Base-by-base conservation (phyloP, 2,888 invertebrate genomes). In the Gortyna flavago region DNA sequence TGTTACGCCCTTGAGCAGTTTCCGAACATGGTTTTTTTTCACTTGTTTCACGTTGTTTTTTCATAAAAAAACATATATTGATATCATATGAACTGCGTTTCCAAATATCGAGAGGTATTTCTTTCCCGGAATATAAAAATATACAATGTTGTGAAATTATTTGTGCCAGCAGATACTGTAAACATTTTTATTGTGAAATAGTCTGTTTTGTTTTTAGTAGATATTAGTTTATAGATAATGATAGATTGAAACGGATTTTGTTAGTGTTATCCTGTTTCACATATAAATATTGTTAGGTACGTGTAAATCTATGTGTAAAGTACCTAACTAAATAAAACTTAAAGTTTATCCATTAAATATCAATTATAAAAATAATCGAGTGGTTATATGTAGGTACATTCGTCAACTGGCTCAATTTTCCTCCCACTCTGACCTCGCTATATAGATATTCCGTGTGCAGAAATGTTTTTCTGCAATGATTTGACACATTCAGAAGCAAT, bases 1-100 rank as follows among this genome's bases (percentile, higher is more conserved):
- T 83, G 72, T 83, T 68, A 41, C 41, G 69, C 78, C 81, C 73
- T 61, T 59, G 25, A 81, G 83, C 84, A 51, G 73, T 85, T 83
- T 80, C 38, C 32, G 69, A 81, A 79, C 73, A 71, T 68, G 68
- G 44, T 78, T 78, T 83, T 77, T 80, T 83, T 85, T 77, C 54
- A 79, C 77, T 86, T 79, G 35, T 83, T 80, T 41, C 64, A 29
- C 18, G 75, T 16, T 72, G 48, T 79, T 84, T 75, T 84, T 73
- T 61, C 25, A 57, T 48, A 64, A 72, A 62, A 72, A 62, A 74
- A 13, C 29, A 64, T 76, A 57, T 59, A 69, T 54, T 69, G 54
- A 77, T 77, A 78, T 74, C 29, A 67, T 62, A 72, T 71, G 65
- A 78, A 73, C 35, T 68, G n/a, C 2, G 64, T 59, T 67, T 61